Conservation (phyloP, 1,140 invertebrate species). For the Drosophila obscura region DNA sequence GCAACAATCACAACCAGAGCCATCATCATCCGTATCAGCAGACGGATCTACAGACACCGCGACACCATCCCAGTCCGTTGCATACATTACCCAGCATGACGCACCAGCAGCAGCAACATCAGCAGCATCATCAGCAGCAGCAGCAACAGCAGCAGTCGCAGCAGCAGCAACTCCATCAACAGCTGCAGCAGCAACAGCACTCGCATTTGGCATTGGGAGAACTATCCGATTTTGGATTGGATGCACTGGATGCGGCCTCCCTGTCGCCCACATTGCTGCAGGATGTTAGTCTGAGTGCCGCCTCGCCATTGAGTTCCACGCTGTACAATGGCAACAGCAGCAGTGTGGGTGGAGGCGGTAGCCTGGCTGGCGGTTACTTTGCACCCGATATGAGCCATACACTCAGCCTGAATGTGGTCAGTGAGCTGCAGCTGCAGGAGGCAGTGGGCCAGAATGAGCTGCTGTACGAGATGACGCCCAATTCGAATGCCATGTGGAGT, state of each 20-base stretch:
- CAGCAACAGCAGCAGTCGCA: conserved; percentile 51
- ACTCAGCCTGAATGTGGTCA: conserved; percentile 51
- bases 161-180: conserved; percentile 36
- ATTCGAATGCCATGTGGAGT: conserved; percentile 83
- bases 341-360: conserved; percentile 14
- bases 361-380: conserved; percentile 35
- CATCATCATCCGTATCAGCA: conserved; percentile 71
- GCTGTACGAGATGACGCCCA: conserved; percentile 69
- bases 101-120: conserved; percentile 59
- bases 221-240: conserved; percentile 74
- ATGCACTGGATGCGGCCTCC: conserved; percentile 75
- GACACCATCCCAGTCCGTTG: conserved; percentile 65
- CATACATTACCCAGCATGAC: conserved; percentile 67
- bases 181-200: conserved; percentile 45
- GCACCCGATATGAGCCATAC: conserved; percentile 56
- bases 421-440: conserved; percentile 57
- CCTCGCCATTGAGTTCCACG: conserved; percentile 52
- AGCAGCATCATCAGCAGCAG: conserved; percentile 54
- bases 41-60: conserved; percentile 50
- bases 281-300: conserved; percentile 74
- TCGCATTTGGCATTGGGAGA: conserved; percentile 59
- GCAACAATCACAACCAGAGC: conserved; percentile 77
- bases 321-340: conserved; percentile 58
- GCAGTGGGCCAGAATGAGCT: conserved; percentile 33
- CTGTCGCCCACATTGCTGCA: conserved; percentile 78